phyloP scores from a whole-genome alignment of 2,113 vertebrate species.

The Peromyscus leucopus region DNA sequence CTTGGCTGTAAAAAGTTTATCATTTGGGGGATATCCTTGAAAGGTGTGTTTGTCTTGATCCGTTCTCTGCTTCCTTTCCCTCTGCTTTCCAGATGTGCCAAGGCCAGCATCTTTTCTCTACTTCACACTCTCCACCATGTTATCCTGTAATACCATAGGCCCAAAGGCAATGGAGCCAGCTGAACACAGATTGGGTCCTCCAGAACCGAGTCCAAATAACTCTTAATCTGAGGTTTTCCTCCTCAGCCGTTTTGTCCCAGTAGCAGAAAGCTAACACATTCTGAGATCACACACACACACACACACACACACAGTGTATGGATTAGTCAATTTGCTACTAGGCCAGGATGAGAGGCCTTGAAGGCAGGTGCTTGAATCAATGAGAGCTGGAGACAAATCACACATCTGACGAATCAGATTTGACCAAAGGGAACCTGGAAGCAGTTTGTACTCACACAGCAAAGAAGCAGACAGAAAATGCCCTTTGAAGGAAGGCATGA shows the following conservation, averaged over 20 bases:
- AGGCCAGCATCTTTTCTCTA: not conserved
- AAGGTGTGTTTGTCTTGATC: not conserved
- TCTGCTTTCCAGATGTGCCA: not conserved
- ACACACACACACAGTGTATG: not conserved
- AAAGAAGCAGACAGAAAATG: not conserved
- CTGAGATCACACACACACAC: not conserved
- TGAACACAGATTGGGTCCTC: not conserved
- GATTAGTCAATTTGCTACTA: not conserved
- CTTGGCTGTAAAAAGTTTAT: not conserved
- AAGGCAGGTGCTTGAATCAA: not conserved
- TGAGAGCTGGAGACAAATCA: not conserved
- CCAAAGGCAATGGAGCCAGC: not conserved
- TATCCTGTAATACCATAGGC: not conserved
- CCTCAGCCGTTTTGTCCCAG: not conserved
- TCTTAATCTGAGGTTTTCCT: not conserved
- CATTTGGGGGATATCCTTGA: no score
- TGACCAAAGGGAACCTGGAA: not conserved
- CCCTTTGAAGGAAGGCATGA: conserved; percentile 5
- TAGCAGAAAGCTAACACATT: not conserved
- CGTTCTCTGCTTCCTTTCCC: not conserved
- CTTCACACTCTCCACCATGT: not conserved
- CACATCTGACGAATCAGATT: conserved; percentile 44
- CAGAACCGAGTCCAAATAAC: not conserved
- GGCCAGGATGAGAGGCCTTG: not conserved
- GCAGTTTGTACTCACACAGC: not conserved